Percentiles rank a stretch among this genome's conserved stretches.
phyloP scores from a whole-genome alignment of 2,888 invertebrate species.

The Drosophila mimetica region DNA sequence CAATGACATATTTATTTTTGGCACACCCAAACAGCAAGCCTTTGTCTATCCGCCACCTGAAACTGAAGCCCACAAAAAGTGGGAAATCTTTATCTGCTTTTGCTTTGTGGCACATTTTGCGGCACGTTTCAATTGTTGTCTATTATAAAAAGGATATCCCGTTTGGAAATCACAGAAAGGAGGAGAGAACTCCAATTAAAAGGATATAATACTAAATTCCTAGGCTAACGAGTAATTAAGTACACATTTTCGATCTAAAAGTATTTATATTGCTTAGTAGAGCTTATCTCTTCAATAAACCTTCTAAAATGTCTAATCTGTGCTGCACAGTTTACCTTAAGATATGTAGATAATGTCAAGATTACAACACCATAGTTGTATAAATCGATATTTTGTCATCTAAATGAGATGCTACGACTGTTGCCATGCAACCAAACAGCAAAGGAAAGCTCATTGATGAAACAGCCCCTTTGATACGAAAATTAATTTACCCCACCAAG shows the following conservation, averaged over 20 bases:
- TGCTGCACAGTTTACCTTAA: no score
- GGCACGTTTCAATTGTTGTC: conserved; percentile 57
- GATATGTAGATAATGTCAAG: not conserved
- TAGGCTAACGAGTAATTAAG: not conserved
- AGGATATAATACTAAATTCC: not conserved
- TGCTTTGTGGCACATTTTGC: conserved; percentile 42
- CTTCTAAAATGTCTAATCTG: no score
- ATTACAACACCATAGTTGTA: not conserved
- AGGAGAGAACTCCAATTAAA: conserved; percentile 1
- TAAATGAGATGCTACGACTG: not conserved
- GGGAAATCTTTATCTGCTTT: conserved; percentile 13
- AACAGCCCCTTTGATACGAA: not conserved
- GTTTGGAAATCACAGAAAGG: conserved; percentile 1
- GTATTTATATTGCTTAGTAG: no score
- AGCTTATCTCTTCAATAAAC: no score
- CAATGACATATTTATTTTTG: conserved; percentile 72
- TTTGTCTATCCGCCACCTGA: conserved; percentile 50
- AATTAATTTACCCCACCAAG: not conserved
- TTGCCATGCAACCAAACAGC: not conserved
- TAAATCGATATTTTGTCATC: not conserved
- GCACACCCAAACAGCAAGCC: conserved; percentile 43
- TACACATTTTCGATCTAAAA: no score
- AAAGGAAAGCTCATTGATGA: not conserved
- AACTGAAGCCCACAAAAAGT: conserved; percentile 23
- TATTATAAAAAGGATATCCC: conserved; percentile 7